Evolutionary conservation across 2,888 invertebrate genomes (phyloP).

Genomic region (Hydropsyche betteni): DNA sequence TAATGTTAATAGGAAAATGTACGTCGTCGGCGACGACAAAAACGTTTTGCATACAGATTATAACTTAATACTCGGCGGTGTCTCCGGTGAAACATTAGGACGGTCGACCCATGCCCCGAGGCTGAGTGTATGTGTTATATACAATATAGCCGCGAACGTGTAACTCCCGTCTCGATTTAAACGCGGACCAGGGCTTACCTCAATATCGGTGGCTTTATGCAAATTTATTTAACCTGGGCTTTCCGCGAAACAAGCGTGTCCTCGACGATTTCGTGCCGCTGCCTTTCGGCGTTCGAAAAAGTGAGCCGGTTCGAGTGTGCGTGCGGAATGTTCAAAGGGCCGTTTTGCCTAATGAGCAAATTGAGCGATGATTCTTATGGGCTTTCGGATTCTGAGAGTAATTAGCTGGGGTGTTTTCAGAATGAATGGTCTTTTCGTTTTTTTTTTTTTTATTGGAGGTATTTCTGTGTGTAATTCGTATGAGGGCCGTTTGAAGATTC

Average conservation of each 20-base stretch:
- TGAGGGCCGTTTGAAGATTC: no score
- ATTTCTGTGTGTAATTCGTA: no score
- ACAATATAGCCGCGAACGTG: constrained; percentile 2
- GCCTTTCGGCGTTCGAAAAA: no score
- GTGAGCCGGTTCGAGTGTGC: no score
- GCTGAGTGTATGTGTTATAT: neutral
- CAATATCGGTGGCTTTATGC: constrained; percentile 31
- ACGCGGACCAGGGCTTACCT: constrained; percentile 12
- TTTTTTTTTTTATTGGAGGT: no score
- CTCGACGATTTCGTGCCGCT: neutral
- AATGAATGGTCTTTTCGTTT: no score
- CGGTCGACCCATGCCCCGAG: neutral
- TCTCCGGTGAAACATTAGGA: constrained; percentile 34
- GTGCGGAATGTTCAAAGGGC: no score
- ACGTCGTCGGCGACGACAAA: constrained; percentile 31
- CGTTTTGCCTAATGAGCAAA: no score
- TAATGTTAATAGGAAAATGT: constrained; percentile 46
- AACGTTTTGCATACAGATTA: constrained; percentile 50
- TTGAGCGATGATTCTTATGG: no score
- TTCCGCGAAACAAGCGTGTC: constrained; percentile 7
- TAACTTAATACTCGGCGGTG: constrained; percentile 41
- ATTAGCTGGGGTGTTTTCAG: no score
- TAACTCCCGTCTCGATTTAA: constrained; percentile 31
- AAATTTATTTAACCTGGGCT: constrained; percentile 30
- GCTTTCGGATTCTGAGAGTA: no score